These are phyloP conservation scores for Dascyllus trimaculatus DNA, from an alignment of 2,113 vertebrate genomes.

Conservation along the genomic window DNA sequence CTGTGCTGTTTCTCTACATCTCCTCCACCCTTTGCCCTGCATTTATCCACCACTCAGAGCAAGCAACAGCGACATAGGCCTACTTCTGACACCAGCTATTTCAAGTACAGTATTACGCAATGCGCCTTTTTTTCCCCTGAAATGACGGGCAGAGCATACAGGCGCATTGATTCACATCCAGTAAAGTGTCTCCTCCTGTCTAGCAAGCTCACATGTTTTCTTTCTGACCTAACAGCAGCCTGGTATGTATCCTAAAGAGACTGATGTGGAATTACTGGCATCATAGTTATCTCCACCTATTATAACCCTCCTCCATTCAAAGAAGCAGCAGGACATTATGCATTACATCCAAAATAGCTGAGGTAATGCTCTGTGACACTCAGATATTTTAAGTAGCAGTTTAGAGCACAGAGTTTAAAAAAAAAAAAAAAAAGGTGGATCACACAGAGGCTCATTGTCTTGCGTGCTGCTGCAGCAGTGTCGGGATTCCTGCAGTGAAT, in stretches of 20 bases:
- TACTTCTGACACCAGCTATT: slow-evolving; percentile 78
- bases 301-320: slow-evolving; percentile 26
- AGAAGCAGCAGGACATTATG: slow-evolving; percentile 37
- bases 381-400: slow-evolving; percentile 62
- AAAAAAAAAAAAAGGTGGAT: slow-evolving; percentile 44
- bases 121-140: slow-evolving; percentile 67
- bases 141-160: slow-evolving; percentile 55
- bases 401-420: slow-evolving; percentile 35
- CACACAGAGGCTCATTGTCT: slow-evolving; percentile 64
- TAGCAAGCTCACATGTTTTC: slow-evolving; percentile 36
- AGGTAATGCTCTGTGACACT: slow-evolving; percentile 52
- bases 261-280: slow-evolving; percentile 9
- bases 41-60: slow-evolving; percentile 66
- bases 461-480: slow-evolving; percentile 50
- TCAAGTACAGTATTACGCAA: slow-evolving; percentile 80
- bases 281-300: slow-evolving; percentile 19
- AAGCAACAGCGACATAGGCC: slow-evolving; percentile 70
- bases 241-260: slow-evolving; percentile 18
- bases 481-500: slow-evolving; percentile 67
- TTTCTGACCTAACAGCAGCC: slow-evolving; percentile 23
- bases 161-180: slow-evolving; percentile 58
- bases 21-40: slow-evolving; percentile 57
- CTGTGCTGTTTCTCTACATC: slow-evolving; percentile 59
- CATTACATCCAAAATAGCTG: slow-evolving; percentile 60
- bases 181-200: slow-evolving; percentile 51